Base-by-base conservation (phyloP, 2,113 vertebrate species). In the Ariopsis seemanni region DNA sequence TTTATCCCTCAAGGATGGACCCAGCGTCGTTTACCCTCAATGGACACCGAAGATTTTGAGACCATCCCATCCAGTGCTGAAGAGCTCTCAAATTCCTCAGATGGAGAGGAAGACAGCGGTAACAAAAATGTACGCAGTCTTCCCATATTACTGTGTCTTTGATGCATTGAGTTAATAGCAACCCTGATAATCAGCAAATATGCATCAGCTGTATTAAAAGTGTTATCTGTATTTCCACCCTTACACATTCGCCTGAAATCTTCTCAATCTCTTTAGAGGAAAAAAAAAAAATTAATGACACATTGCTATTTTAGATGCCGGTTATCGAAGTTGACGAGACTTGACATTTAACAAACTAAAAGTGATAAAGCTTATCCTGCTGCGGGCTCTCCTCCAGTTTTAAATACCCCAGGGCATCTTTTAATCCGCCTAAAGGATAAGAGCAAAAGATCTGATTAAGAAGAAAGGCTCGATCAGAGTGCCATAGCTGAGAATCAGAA, bases 81-180 rank as follows among this genome's bases (percentile, higher is more conserved):
- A 86, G 97, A 98, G 77, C 95, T 97, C 83, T 97, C 97, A 81
- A 97, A 97, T 93, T 98, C 97, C 30, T 97, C 97, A 52, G 96
- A 95, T 30, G 79, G 94, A 91, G 96, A 98, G 27, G 97, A 97
- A 85, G 97, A 98, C 72, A 91, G 84, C 91, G 95, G 94, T 60
- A 92, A 94, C 79, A 97, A 95, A 92, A 96, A 96, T 74, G 98
- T 99, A 92, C 11, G 92, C 82, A 34, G 53, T 48, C 17, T 69
- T 67, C 1, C 42, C 30, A 7, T 27, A 80, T 30, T 57, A 5
- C n/a, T 6, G 14, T 22, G 17, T 60, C 27, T 60, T 2, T 11
- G 9, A 57, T 17, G 12, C 77, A n/a, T 52, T 1, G 22, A 53
- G 48, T 77, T 78, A 55, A 55, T 7, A 60, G n/a, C 5, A 57